phyloP scores from a whole-genome alignment of 1,140 invertebrate genomes.

The Babylonia areolata region DNA sequence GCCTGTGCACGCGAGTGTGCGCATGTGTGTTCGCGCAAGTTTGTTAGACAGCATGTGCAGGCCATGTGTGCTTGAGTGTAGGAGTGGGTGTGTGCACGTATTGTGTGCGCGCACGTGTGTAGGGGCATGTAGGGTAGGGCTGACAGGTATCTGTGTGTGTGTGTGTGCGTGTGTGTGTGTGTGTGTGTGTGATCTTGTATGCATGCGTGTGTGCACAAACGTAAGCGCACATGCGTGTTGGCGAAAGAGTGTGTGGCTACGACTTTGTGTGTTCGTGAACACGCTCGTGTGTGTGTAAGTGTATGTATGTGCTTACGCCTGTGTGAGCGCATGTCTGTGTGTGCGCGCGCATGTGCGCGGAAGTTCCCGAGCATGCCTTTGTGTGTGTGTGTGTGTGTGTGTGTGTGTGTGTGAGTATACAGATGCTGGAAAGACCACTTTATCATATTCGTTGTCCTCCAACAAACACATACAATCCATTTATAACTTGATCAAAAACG shows the following conservation, averaged over 20 bases:
- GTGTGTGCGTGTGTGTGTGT: neutral
- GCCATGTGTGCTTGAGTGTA: neutral
- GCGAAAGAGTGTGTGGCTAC: too few species aligned
- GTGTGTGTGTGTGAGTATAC: conserved; percentile 5
- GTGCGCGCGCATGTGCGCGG: neutral
- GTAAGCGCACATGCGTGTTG: too few species aligned
- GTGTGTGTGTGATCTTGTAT: neutral
- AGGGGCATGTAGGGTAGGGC: too few species aligned
- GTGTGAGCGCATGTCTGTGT: neutral
- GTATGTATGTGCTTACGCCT: neutral
- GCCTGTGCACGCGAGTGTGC: neutral
- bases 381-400: neutral
- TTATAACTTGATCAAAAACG: too few species aligned
- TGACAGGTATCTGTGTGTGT: neutral
- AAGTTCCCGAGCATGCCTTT: neutral
- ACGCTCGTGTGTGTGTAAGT: neutral
- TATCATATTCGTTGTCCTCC: too few species aligned
- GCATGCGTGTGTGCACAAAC: too few species aligned
- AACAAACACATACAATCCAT: too few species aligned
- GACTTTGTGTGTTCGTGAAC: too few species aligned
- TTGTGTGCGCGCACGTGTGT: neutral
- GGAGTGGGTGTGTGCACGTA: neutral
- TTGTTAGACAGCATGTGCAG: too few species aligned
- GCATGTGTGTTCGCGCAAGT: too few species aligned
- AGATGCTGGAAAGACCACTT: too few species aligned